Percentiles rank a stretch among this genome's conserved stretches.
Conservation (phyloP, 1,140 invertebrate genomes). For the Cydia amplana region DNA sequence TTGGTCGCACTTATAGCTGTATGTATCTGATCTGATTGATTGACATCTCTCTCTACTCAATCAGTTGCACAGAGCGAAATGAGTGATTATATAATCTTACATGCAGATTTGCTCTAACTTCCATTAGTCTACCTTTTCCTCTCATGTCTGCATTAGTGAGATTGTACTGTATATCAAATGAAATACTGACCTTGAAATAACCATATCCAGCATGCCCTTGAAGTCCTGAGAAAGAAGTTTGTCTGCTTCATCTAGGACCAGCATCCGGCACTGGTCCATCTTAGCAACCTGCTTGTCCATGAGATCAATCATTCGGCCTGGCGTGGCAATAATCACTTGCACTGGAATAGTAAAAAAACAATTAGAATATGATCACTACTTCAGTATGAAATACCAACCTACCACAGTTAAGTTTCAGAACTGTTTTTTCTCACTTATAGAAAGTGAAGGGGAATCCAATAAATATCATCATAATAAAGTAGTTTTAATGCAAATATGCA, state of each 20-base stretch:
- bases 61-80: too few relatives aligned
- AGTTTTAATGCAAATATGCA: too few relatives aligned
- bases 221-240: constrained; percentile 99
- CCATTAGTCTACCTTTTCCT: too few relatives aligned
- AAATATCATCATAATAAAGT: constrained; percentile 28
- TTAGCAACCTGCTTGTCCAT: constrained; percentile 99
- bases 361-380: constrained; percentile 20
- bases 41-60: too few relatives aligned
- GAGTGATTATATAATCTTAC: too few relatives aligned
- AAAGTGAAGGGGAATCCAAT: constrained; percentile 35
- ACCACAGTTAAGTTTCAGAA: neutral
- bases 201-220: constrained; percentile 98
- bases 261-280: constrained; percentile 97
- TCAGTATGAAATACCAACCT: neutral
- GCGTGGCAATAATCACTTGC: constrained; percentile 99
- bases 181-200: constrained; percentile 87
- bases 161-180: neutral
- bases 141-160: too few relatives aligned
- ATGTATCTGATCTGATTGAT: too few relatives aligned
- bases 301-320: constrained; percentile 99
- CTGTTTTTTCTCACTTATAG: constrained; percentile 29
- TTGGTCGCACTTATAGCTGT: too few relatives aligned
- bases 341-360: constrained; percentile 81
- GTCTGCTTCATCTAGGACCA: constrained; percentile 99
- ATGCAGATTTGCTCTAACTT: too few relatives aligned